Base-by-base conservation (phyloP, 2,888 invertebrate genomes). In the Heliconius hortense region DNA sequence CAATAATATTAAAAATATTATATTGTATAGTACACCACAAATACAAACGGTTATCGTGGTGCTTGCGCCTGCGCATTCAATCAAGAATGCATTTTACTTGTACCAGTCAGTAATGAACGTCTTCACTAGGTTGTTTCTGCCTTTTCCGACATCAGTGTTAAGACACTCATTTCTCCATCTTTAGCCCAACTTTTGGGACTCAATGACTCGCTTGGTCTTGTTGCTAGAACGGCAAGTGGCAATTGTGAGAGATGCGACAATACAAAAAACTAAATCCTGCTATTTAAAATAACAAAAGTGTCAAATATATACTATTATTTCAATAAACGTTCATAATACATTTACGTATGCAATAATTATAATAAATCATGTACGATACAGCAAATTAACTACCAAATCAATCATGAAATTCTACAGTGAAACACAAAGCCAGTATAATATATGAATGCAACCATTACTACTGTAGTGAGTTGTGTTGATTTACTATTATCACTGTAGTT, bases 391-490 rank as follows among this genome's bases (percentile, higher is more conserved):
- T 43, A 15, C 71, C 60, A 18, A 62, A 71, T 71, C 71, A 71
- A 71, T 71, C 71, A 71, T 71, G 71, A 62, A 62, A 71, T 62
- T 71, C 11, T 62, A 71, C 71, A 60, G 26, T 62, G 71, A 62
- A 71, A 60, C 7, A 71, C 43, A 71, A 71, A 71, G 71, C 60
- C 43, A n/a, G 26, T 43, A 18, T 71, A 60, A 59, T 43, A 28
- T 31, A 60, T 24, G 24, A 60, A 18, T 60, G 39, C 39, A 60
- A 60, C 60, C 39, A 60, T 62, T 26, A 43, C 59, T 15, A 31
- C 43, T 62, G 26, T 62, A 39, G 71, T 71, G 60, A 62, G 35
- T 71, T 71, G 62, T 0, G 11, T 60, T 60, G 18, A 71, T 43
- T 39, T 43, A 62, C 59, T 60, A 71, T 26, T 43, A 39, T 62